Conservation (phyloP, 2,797 vertebrate species). For the Trematomus bernacchii region DNA sequence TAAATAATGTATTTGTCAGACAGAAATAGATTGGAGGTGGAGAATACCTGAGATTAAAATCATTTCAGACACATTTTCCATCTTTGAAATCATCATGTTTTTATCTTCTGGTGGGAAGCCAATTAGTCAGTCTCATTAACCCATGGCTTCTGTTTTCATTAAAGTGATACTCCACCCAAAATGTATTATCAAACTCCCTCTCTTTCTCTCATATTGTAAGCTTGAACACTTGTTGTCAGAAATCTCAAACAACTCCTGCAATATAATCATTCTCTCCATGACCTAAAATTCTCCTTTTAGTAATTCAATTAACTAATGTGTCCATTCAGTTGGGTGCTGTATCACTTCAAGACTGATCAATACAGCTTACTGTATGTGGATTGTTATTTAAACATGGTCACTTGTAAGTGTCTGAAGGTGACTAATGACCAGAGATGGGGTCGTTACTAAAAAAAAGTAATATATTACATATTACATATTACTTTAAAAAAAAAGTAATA, state of each 20-base stretch:
- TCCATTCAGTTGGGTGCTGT: neutral
- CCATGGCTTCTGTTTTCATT: conserved; percentile 18
- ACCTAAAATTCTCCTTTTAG: neutral
- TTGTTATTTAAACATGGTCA: conserved; percentile 1
- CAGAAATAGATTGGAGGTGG: conserved; percentile 72
- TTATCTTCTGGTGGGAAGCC: conserved; percentile 6
- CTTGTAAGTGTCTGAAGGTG: neutral
- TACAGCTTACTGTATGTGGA: neutral
- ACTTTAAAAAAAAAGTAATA: too few species aligned
- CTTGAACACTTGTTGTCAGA: neutral
- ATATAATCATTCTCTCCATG: neutral
- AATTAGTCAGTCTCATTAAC: conserved; percentile 35
- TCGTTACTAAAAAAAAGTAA: too few species aligned
- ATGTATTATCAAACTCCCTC: neutral
- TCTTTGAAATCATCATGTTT: conserved; percentile 38
- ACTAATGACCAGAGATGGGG: too few species aligned
- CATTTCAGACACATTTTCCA: conserved; percentile 54
- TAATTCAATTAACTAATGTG: neutral
- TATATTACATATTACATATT: too few species aligned
- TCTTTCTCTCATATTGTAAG: neutral
- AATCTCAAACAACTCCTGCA: neutral
- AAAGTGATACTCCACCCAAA: conserved; percentile 15
- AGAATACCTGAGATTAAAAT: conserved; percentile 71
- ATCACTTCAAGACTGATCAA: neutral
- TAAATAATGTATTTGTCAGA: conserved; percentile 81